Evolutionary conservation across 2,113 vertebrate genomes (phyloP), one percentile per base, ranked within the genome.

Genomic region (Arenaria interpres): DNA sequence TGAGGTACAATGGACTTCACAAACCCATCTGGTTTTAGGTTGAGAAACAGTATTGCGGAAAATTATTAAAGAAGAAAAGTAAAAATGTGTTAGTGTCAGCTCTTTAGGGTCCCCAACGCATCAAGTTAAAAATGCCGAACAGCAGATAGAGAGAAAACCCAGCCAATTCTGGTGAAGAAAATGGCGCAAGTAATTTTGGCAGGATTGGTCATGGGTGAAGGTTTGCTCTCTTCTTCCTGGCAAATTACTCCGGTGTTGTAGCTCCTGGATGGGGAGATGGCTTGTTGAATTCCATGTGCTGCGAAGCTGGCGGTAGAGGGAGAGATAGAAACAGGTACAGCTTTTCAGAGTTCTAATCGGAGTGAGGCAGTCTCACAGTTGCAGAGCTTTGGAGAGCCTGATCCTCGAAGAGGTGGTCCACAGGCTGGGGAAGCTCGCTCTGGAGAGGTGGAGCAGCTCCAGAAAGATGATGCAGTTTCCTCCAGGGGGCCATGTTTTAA

Each of bases 401-500:
- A 8, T 71, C 56, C 63, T 60, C 28, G 19, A 6, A 33, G 57
- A 51, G 10, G 14, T 60, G 14, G 25, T 54, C 63, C 8, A 1
- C 4, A 21, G 54, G 10, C n/a, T 37, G 4, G 20, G 62, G 57
- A 59, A 45, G 30, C 39, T 85, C 2, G 0, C 15, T 50, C 28
- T 27, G 37, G 15, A 54, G 32, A 37, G 57, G 48, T 59, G 56
- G 30, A 76, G n/a, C n/a, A 54, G 50, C 69, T 59, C 64, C 7
- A 2, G 45, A 14, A 35, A 28, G 56, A 9, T 0, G 1, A 3
- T 21, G 4, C 1, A 1, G 11, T 39, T 67, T 76, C 35, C 28
- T 82, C n/a, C 22, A 32, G 35, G n/a, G 30, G 22, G 10, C 8
- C 0, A 0, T 37, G 41, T 14, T 41, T 66, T 56, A 62, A 22